Evolutionary conservation across 2,113 vertebrate genomes (phyloP).

Genomic region (Turdus rufiventris): DNA sequence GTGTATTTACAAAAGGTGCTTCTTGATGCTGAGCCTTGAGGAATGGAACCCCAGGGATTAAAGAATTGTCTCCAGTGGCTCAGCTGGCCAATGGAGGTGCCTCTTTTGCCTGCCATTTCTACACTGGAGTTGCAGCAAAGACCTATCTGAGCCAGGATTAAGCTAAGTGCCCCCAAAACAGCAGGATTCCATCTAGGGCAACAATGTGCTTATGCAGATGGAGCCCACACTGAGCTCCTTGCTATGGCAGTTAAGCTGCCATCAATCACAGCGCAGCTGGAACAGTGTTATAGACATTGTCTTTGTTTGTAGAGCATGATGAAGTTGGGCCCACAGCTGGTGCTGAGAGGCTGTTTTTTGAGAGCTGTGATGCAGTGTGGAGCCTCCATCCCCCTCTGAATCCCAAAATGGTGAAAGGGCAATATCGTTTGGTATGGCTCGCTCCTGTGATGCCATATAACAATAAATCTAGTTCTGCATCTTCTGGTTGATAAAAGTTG

Average conservation of each 20-base stretch:
- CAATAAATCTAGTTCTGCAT: slow-evolving; percentile 17
- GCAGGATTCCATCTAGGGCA: not conserved
- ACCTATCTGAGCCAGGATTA: not conserved
- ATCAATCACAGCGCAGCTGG: not conserved
- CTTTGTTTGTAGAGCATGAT: not conserved
- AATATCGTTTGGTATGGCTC: not conserved
- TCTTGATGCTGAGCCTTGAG: not conserved
- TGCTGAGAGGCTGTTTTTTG: not conserved
- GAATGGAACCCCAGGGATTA: not conserved
- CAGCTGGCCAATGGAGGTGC: not conserved
- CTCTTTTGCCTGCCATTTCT: not conserved
- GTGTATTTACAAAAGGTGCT: not conserved
- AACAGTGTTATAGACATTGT: not conserved
- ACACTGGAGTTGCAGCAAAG: not conserved
- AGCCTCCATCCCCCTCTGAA: not conserved
- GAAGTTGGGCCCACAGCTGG: not conserved
- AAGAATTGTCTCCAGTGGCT: not conserved
- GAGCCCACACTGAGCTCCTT: not conserved
- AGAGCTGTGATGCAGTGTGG: not conserved
- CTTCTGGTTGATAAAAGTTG: slow-evolving; percentile 14
- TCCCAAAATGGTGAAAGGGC: slow-evolving; percentile 8
- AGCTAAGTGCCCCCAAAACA: not conserved
- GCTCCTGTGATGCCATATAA: not conserved
- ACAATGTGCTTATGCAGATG: not conserved
- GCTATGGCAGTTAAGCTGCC: not conserved